A percentile compares a stretch with the other conserved stretches of the same genome.
These are phyloP conservation scores for Sparidentex hasta DNA, from an alignment of 2,797 vertebrate species.

Conservation along the genomic window DNA sequence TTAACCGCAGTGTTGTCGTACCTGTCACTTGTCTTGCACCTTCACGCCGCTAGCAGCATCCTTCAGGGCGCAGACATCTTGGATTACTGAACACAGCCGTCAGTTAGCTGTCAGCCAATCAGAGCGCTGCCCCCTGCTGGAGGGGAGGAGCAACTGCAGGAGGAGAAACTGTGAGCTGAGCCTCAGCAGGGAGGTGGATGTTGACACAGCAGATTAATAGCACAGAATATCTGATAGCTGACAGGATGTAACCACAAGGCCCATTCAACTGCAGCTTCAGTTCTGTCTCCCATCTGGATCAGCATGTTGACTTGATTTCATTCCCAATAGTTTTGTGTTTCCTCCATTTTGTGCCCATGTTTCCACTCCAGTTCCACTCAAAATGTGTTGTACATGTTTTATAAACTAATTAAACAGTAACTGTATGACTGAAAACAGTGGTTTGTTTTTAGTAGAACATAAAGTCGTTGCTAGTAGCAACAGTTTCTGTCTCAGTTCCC, in stretches of 20 bases:
- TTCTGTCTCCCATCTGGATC: too few species aligned
- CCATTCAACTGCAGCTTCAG: too few species aligned
- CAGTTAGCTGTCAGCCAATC: accelerated
- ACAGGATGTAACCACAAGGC: too few species aligned
- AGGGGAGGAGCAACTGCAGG: constrained; percentile 61
- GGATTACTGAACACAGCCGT: constrained; percentile 13
- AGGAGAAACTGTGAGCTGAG: accelerated
- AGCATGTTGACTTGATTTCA: too few species aligned
- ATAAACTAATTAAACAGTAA: too few species aligned
- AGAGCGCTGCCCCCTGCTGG: constrained; percentile 59
- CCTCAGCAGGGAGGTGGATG: not conserved
- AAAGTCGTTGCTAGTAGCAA: constrained; percentile 2
- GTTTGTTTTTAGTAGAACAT: too few species aligned
- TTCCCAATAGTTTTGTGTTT: too few species aligned
- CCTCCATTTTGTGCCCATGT: too few species aligned
- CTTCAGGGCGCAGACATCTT: constrained; percentile 84
- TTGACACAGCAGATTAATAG: too few species aligned
- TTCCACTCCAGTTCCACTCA: too few species aligned
- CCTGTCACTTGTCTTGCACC: constrained; percentile 55
- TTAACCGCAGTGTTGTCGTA: not conserved
- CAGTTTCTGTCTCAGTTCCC: not conserved
- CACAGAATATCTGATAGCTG: too few species aligned
- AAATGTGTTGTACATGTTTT: not conserved
- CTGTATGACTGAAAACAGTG: too few species aligned
- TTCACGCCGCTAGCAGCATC: constrained; percentile 73